Base-by-base conservation (phyloP, 2,888 invertebrate species). In the Brachyopa scutellaris region DNA sequence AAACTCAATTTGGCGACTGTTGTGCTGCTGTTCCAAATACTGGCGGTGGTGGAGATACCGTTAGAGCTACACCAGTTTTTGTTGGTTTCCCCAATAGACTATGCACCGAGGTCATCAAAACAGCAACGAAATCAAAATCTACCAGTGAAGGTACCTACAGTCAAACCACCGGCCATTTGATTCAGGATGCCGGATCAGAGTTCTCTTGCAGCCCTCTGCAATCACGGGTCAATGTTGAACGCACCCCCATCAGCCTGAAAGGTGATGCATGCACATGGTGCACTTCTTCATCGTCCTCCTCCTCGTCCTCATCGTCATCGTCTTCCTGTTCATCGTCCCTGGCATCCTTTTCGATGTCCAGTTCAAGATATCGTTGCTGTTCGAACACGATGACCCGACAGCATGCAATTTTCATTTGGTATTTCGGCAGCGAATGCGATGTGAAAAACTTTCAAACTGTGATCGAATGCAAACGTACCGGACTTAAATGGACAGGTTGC, bases 381-480 rank as follows among this genome's bases (percentile, higher is more conserved):
- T 69, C 80, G 42, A 64, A 80, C 76, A 57, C 74, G 45, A 15
- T 36, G 57, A 72, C 62, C 51, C 67, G 45, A 40, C 86, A 85
- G 85, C 85, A 86, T 85, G 87, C 87, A 84, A 85, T 88, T 78
- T 89, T 89, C 86, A 85, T 89, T 42, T 88, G 89, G 88, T 88
- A 90, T 82, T 86, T 87, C 72, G 85, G 85, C 40, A 79, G 55
- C 70, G 85, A 85, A 38, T 36, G 64, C 59, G 76, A 85, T 74
- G 85, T 83, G 80, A 85, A 85, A 84, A 85, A 85, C 72, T 89
- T 86, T 74, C 87, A 87, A 70, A 86, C 88, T 85, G 87, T 87
- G 86, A 88, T 89, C 86, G 88, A 88, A 85, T 86, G 88, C 80
- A 85, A 85, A 64, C 86, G 85, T 84, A 85, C 86, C 61, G 86